Evolutionary conservation across 2,888 invertebrate genomes (phyloP).

Genomic region (Tetranychus truncatus): DNA sequence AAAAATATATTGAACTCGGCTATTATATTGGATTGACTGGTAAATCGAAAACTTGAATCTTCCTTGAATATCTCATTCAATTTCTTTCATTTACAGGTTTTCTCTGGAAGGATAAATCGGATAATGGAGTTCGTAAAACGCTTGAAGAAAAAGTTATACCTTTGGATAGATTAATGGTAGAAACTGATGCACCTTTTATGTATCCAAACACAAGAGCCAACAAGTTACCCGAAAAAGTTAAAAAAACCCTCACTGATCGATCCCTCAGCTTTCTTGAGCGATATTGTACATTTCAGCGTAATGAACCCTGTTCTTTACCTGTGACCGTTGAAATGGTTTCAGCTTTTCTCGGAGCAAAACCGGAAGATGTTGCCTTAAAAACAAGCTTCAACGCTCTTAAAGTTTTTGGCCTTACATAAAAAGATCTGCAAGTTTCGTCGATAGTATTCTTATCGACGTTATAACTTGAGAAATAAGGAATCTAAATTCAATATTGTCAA

Average conservation of each 20-base stretch:
- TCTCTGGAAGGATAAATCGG: conserved; percentile 76
- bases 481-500: no score
- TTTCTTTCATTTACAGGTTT: conserved; percentile 42
- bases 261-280: conserved; percentile 62
- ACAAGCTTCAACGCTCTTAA: conserved; percentile 81
- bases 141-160: conserved; percentile 61
- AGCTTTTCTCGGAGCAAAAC: conserved; percentile 65
- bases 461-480: no score
- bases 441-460: no score
- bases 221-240: conserved; percentile 67
- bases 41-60: conserved; percentile 26
- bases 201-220: conserved; percentile 83
- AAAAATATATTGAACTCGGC: conserved; percentile 60
- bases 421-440: no score
- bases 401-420: conserved; percentile 40
- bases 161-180: conserved; percentile 62
- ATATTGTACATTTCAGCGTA: conserved; percentile 85
- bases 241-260: conserved; percentile 65
- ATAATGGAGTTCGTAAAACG: conserved; percentile 65
- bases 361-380: conserved; percentile 71
- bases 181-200: conserved; percentile 90
- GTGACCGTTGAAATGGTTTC: conserved; percentile 72
- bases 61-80: background rate
- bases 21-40: conserved; percentile 68
- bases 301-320: conserved; percentile 83